These are phyloP conservation scores for Orthonychiurus folsomi DNA, from an alignment of 2,888 invertebrate genomes.

Conservation along the genomic window DNA sequence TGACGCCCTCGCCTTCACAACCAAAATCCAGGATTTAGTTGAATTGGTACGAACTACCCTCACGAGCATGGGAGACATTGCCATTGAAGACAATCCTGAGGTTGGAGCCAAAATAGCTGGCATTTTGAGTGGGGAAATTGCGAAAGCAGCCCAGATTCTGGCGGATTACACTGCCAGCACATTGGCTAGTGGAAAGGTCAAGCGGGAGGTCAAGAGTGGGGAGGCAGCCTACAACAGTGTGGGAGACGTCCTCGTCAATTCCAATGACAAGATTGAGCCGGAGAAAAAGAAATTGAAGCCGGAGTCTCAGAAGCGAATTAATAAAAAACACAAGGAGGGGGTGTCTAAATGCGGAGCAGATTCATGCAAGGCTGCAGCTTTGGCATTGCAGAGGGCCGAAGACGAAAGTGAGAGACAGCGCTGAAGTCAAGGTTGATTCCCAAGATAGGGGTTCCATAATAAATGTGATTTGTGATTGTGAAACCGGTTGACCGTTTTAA, in stretches of 20 bases:
- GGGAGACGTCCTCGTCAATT: background rate
- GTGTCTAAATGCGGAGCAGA: background rate
- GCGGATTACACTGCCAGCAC: background rate
- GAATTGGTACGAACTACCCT: background rate
- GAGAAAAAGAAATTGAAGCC: background rate
- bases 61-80: background rate
- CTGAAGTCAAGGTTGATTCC: no score
- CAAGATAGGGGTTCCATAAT: no score
- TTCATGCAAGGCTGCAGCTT: background rate
- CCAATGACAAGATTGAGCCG: conserved; percentile 2
- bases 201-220: background rate
- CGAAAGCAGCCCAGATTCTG: background rate
- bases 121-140: background rate
- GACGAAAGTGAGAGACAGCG: background rate
- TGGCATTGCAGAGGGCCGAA: background rate
- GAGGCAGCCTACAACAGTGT: background rate
- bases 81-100: background rate
- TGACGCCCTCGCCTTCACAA: no score
- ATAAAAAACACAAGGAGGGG: background rate
- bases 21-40: conserved; percentile 7
- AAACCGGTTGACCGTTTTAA: no score
- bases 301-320: background rate
- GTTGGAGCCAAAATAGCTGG: background rate
- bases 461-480: no score
- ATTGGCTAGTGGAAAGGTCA: background rate